A percentile compares a stretch with the other conserved stretches of the same genome.
Evolutionary conservation across 2,888 invertebrate genomes (phyloP).

Genomic region (Netelia melanura): DNA sequence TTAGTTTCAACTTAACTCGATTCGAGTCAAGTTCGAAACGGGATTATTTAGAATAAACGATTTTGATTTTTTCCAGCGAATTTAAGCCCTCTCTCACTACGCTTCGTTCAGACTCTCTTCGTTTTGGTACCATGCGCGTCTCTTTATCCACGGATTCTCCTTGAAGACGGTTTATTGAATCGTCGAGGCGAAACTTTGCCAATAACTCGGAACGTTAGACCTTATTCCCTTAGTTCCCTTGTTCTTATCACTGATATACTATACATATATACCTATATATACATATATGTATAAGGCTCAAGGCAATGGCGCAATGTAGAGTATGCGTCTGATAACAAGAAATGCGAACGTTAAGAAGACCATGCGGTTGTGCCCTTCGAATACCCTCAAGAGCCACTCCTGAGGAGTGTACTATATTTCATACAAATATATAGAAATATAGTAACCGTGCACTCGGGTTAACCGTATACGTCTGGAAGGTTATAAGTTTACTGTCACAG

Average conservation of each 20-base stretch:
- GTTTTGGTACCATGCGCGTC: constrained; percentile 4
- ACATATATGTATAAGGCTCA: constrained; percentile 48
- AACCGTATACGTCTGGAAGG: constrained; percentile 53
- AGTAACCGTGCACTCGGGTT: neutral
- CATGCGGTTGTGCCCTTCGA: constrained; percentile 17
- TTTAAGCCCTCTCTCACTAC: neutral
- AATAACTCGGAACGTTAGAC: constrained; percentile 10
- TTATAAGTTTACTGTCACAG: constrained; percentile 59
- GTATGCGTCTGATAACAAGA: constrained; percentile 59
- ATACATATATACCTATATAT: neutral
- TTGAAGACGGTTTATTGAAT: constrained; percentile 31
- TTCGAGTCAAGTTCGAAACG: no score
- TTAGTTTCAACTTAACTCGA: no score
- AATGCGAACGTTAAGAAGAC: constrained; percentile 40
- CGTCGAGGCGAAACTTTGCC: constrained; percentile 23
- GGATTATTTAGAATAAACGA: no score
- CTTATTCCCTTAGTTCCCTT: constrained; percentile 6
- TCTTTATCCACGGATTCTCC: constrained; percentile 4
- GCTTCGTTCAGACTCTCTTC: neutral
- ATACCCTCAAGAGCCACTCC: constrained; percentile 6
- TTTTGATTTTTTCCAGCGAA: no score
- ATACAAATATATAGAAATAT: constrained; percentile 20
- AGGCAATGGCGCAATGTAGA: constrained; percentile 45
- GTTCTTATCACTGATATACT: constrained; percentile 43
- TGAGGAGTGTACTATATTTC: constrained; percentile 3